Evolutionary conservation across 2,113 vertebrate genomes (phyloP).

Genomic region (Boleophthalmus pectinirostris): DNA sequence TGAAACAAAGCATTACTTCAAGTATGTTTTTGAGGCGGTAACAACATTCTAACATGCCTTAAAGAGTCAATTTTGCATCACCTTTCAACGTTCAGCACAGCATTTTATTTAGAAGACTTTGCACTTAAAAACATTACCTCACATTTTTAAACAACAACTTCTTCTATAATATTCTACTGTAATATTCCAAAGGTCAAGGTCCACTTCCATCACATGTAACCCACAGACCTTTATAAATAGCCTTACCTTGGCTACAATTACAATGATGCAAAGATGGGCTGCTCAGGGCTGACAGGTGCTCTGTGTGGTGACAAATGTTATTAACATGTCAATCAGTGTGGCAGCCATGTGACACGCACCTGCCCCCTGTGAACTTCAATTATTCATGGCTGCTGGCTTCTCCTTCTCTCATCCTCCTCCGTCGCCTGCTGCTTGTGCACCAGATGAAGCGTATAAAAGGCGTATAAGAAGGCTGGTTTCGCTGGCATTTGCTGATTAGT

Average conservation of each 20-base stretch:
- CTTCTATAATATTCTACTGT: too few relatives aligned
- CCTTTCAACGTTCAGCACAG: too few relatives aligned
- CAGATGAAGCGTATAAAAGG: slow-evolving; percentile 14
- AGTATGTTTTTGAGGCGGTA: too few relatives aligned
- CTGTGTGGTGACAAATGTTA: slow-evolving; percentile 39
- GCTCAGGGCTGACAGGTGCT: background rate
- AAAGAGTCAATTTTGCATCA: too few relatives aligned
- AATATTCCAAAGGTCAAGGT: background rate
- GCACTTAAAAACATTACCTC: too few relatives aligned
- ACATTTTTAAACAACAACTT: too few relatives aligned
- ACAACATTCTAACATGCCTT: too few relatives aligned
- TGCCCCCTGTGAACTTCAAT: slow-evolving; percentile 27
- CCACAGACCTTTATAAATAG: background rate
- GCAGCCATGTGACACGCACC: slow-evolving; percentile 29
- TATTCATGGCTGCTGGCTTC: slow-evolving; percentile 55
- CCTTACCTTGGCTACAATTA: slow-evolving; percentile 16
- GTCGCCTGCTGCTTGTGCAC: slow-evolving; percentile 5
- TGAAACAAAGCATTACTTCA: too few relatives aligned
- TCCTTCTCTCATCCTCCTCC: slow-evolving; percentile 24
- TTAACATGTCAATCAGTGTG: slow-evolving; percentile 48
- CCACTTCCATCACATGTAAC: background rate
- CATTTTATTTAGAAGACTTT: too few relatives aligned
- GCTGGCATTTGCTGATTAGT: background rate
- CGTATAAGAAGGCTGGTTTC: slow-evolving; percentile 10
- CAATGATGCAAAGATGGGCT: slow-evolving; percentile 5